phyloP scores from a whole-genome alignment of 2,113 vertebrate species.

The Parus major region DNA sequence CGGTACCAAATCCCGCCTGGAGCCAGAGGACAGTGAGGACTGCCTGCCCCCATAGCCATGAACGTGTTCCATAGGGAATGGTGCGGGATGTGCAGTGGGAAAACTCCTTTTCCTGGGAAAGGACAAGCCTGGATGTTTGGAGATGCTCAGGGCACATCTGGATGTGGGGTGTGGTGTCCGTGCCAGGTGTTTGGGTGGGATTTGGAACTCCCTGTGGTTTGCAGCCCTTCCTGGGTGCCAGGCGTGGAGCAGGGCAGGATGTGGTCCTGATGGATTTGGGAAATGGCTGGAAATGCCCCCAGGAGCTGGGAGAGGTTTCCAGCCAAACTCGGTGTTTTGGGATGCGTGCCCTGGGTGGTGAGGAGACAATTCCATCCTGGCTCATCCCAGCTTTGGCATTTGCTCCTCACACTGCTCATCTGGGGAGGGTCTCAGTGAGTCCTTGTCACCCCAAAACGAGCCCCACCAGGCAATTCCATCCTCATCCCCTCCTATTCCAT shows the following conservation, averaged over 20 bases:
- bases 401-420: accelerated
- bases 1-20: background rate
- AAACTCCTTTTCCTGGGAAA: background rate
- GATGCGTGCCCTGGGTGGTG: accelerated
- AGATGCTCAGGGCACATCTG: background rate
- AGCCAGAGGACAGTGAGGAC: background rate
- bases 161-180: accelerated
- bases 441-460: background rate
- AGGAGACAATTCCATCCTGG: accelerated
- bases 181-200: background rate
- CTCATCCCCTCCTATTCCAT: background rate
- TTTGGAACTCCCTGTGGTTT: background rate
- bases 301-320: background rate
- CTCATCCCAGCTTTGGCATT: accelerated
- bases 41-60: accelerated
- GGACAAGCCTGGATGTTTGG: accelerated
- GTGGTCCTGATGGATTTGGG: background rate
- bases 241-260: background rate
- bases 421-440: accelerated
- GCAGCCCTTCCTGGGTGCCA: background rate
- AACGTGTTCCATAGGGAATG: accelerated
- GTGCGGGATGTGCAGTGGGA: accelerated
- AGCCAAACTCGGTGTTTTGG: background rate
- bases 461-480: accelerated
- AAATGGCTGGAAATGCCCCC: accelerated